Base-by-base conservation (phyloP, 2,888 invertebrate genomes). In the Mesoligia furuncula region DNA sequence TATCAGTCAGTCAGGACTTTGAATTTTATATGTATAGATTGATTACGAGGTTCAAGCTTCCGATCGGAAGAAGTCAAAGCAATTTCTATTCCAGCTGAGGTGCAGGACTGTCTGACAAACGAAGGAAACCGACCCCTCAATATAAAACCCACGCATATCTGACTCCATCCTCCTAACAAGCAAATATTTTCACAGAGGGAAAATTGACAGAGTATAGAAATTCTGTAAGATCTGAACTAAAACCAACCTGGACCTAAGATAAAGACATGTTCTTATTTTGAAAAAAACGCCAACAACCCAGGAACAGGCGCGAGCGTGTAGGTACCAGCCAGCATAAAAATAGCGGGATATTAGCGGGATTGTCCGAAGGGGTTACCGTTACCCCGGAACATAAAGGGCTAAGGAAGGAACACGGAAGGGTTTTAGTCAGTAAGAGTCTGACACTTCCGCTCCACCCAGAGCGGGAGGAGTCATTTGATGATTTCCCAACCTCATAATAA, bases 321-420 rank as follows among this genome's bases (percentile, higher is more conserved):
- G 36, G 36, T 4, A 15, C 48, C 11, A 51, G 20, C 24, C 62
- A 31, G 15, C 13, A 59, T 6, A 75, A 83, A 70, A 66, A 62
- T 31, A 31, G 36, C 36, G 31, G 31, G 31, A 31, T 1, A 31
- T 31, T 2, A 31, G 31, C 31, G 36, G 36, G 36, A 36, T 36
- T 36, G 6, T 36, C 36, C 0, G 36, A 6, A 36, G 5, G 36
- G 36, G 36, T 36, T 36, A 36, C 36, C 36, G 6, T 5, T 36
- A 5, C 0, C 36, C 36, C 36, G 36, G 36, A 36, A 36, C 36
- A 36, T 0, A 36, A 36, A 36, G 36, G 36, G 36, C 36, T 4
- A 36, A 0, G 36, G 36, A 5, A 36, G 5, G 36, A 5, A 36
- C 4, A 4, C 0, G 5, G 36, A 5, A 0, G 4, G 36, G 36